Percentiles rank a stretch among this genome's conserved stretches.
Conservation (phyloP, 2,113 vertebrate genomes). For the Nothobranchius kuhntae region DNA sequence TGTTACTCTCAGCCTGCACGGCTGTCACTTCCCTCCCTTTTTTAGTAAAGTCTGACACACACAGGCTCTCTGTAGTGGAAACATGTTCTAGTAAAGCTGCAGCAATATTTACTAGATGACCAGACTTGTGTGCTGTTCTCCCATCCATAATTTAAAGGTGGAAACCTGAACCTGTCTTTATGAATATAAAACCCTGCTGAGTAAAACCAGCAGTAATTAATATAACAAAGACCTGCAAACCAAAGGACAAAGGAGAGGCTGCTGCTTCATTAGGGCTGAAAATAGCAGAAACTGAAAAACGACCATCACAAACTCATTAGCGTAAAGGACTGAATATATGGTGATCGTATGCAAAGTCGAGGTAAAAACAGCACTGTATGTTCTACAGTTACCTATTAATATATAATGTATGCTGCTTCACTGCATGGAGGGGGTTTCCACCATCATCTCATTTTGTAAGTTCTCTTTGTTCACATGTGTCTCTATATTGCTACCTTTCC, state of each 20-base stretch:
- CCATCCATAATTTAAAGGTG: constrained; percentile 55
- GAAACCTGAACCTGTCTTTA: constrained; percentile 47
- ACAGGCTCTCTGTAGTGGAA: background rate
- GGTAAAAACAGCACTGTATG: background rate
- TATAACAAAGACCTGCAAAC: constrained; percentile 26
- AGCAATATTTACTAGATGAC: background rate
- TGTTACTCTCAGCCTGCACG: background rate
- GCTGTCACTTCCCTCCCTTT: background rate
- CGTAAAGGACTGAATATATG: background rate
- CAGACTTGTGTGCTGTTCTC: constrained; percentile 2
- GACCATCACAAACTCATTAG: background rate
- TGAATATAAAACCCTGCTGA: constrained; percentile 25
- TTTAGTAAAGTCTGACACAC: background rate
- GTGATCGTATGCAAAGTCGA: background rate
- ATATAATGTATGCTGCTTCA: background rate
- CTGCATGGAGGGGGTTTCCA: background rate
- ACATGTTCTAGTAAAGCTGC: background rate
- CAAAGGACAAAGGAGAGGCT: constrained; percentile 13
- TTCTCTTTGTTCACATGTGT: too few species aligned
- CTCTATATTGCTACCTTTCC: too few species aligned
- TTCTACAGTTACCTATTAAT: background rate
- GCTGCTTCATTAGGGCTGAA: background rate
- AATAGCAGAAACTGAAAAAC: background rate
- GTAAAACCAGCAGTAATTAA: constrained; percentile 44
- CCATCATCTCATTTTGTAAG: too few species aligned